Base-by-base conservation (phyloP, 1,140 invertebrate species). In the Anagrus nilaparvatae region DNA sequence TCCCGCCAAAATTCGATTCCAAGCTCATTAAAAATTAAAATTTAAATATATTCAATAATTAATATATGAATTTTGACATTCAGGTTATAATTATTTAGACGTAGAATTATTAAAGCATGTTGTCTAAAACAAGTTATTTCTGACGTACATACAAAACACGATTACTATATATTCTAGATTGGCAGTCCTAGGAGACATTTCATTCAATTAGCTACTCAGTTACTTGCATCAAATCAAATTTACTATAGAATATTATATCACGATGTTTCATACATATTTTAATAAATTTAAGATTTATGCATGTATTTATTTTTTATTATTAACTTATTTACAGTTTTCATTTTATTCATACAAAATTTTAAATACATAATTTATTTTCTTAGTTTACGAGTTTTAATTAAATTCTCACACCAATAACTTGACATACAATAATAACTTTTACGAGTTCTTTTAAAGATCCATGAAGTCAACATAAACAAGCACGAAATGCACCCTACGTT, bases 381-480 rank as follows among this genome's bases (percentile, higher is more conserved):
- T n/a, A n/a, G n/a, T n/a, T n/a, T n/a, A n/a, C n/a, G n/a, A n/a
- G n/a, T n/a, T n/a, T n/a, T n/a, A n/a, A n/a, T n/a, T n/a, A n/a
- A n/a, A n/a, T n/a, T n/a, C n/a, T n/a, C n/a, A n/a, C n/a, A n/a
- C n/a, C n/a, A n/a, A n/a, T n/a, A n/a, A n/a, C n/a, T n/a, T n/a
- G n/a, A n/a, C n/a, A n/a, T n/a, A n/a, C n/a, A n/a, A n/a, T n/a
- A n/a, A n/a, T n/a, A n/a, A n/a, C n/a, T n/a, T n/a, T n/a, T n/a
- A n/a, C n/a, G n/a, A n/a, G n/a, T 30, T 60, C 45, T 69, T 57
- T 0, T 63, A 44, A 1, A 67, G 62, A 51, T 73, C 63, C 17
- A 53, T 62, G 46, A 78, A 78, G 53, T 79, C 65, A 4, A 78
- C 74, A 29, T 67, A 58, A 50, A 72, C 64, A 3, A 78, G 46